Conservation (phyloP, 2,113 vertebrate species). For the Numida meleagris region DNA sequence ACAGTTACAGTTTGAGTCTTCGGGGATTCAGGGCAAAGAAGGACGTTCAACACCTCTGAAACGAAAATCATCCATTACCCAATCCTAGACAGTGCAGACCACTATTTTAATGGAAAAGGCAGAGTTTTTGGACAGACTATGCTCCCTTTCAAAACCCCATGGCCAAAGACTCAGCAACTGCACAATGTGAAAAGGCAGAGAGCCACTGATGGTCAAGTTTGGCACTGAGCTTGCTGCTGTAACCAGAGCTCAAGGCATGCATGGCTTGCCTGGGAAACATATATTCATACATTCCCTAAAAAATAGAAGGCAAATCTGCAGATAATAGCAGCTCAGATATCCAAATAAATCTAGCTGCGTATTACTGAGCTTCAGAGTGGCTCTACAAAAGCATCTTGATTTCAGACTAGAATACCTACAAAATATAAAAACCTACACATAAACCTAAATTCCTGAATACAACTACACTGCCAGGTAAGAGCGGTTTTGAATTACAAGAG, state of each 20-base stretch:
- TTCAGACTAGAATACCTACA: background rate
- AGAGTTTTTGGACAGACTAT: background rate
- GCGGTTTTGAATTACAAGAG: rapidly evolving
- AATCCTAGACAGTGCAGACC: background rate
- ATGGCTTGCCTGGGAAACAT: background rate
- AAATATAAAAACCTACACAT: background rate
- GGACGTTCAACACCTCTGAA: background rate
- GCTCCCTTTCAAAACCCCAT: background rate
- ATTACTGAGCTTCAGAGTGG: background rate
- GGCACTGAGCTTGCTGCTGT: background rate
- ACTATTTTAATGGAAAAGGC: background rate
- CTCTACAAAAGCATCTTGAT: background rate
- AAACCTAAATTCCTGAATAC: background rate
- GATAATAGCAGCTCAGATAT: background rate
- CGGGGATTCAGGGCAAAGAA: background rate
- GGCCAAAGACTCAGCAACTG: background rate
- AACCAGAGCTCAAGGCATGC: background rate
- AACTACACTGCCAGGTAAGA: background rate
- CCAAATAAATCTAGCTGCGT: background rate
- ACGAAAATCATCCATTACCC: background rate
- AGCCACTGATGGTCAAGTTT: background rate
- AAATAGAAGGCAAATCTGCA: background rate
- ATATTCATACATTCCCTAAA: background rate
- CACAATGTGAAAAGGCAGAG: background rate
- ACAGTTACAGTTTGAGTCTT: background rate